Percentiles rank a stretch among this genome's conserved stretches.
Conservation (phyloP, 2,113 vertebrate genomes). For the Fulmarus glacialis region DNA sequence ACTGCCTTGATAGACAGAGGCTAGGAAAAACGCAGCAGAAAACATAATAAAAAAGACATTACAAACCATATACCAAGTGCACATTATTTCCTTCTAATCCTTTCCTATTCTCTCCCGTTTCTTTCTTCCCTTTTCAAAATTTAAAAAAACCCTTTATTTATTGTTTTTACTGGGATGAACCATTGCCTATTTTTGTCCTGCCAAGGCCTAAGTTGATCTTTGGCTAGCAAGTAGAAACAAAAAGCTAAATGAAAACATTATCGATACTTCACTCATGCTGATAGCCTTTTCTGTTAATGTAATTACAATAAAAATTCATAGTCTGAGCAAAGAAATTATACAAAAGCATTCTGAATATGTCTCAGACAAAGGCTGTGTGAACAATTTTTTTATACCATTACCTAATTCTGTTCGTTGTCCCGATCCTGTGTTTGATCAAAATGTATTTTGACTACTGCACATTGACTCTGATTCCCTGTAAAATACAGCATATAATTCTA, state of each 20-base stretch:
- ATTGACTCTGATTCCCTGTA: background rate
- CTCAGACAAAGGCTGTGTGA: background rate
- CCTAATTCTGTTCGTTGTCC: background rate
- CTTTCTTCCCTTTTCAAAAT: background rate
- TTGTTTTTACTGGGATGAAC: background rate
- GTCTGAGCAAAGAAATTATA: background rate
- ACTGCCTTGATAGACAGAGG: background rate
- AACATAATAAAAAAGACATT: background rate
- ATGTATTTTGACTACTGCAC: no score
- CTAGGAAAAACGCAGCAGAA: background rate
- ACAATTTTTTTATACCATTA: background rate
- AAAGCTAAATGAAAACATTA: background rate
- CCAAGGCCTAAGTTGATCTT: background rate
- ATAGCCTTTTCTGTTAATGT: background rate
- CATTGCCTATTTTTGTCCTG: background rate
- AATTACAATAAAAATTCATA: background rate
- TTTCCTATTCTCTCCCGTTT: background rate
- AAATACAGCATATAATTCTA: background rate
- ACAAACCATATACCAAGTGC: background rate
- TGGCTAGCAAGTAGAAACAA: background rate
- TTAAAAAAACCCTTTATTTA: background rate
- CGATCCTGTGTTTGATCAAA: background rate
- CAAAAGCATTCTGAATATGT: background rate
- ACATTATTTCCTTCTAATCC: background rate
- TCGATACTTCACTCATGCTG: rapidly evolving